Conservation (phyloP, 1,140 invertebrate species). For the Belonocnema kinseyi region DNA sequence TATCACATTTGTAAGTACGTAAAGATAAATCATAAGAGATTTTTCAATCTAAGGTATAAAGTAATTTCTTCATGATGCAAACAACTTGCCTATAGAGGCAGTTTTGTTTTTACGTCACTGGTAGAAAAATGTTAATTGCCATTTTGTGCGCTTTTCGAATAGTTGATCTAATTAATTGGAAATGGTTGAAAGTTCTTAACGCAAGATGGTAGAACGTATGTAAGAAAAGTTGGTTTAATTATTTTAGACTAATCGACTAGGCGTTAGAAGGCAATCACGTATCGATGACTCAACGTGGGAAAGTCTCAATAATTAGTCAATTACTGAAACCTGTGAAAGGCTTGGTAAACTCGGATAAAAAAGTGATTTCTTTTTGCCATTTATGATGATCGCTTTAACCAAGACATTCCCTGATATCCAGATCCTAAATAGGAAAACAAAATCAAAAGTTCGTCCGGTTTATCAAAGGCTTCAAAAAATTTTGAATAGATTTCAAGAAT, state of each 20-base stretch:
- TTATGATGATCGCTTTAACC: conserved; percentile 42
- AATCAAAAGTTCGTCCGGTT: no score
- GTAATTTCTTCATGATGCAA: background rate
- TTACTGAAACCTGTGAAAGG: conserved; percentile 50
- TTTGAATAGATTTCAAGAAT: no score
- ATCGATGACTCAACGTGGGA: conserved; percentile 56
- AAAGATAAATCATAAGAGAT: background rate
- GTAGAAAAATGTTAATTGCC: background rate
- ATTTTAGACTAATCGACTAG: conserved; percentile 29
- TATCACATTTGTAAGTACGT: background rate
- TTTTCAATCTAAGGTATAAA: background rate
- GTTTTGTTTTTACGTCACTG: no score
- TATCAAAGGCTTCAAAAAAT: no score
- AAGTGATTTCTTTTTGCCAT: conserved; percentile 63
- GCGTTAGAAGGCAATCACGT: conserved; percentile 39
- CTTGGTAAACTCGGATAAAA: conserved; percentile 50
- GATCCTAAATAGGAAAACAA: conserved; percentile 26
- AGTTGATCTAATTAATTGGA: background rate
- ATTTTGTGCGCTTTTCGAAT: background rate
- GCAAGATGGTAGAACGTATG: background rate
- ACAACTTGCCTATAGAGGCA: background rate
- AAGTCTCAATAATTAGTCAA: conserved; percentile 49
- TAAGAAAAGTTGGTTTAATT: conserved; percentile 15
- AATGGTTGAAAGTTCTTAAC: background rate
- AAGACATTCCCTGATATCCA: conserved; percentile 3